phyloP scores from a whole-genome alignment of 2,888 invertebrate genomes.

The Heliconius hortense region DNA sequence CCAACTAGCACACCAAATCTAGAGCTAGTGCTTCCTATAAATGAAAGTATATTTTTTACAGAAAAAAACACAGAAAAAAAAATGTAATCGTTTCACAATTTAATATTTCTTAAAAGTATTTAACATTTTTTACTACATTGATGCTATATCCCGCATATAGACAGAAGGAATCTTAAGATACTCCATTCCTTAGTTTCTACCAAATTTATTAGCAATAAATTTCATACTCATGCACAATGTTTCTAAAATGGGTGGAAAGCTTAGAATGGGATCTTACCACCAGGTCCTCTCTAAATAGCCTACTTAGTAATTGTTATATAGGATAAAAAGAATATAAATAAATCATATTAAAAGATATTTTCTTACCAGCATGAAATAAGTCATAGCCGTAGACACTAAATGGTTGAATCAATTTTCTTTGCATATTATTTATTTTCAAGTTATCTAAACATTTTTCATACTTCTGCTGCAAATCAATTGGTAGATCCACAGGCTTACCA shows the following conservation, averaged over 20 bases:
- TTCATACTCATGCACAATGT: too few species aligned
- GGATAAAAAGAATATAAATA: neutral
- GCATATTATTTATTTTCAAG: conserved; percentile 76
- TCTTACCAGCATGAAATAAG: conserved; percentile 85
- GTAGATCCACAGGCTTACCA: conserved; percentile 81
- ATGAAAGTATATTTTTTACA: conserved; percentile 15
- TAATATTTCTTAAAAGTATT: too few species aligned
- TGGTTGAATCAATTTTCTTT: conserved; percentile 80
- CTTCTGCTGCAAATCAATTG: conserved; percentile 72
- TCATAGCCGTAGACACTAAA: conserved; percentile 89
- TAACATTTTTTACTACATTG: too few species aligned
- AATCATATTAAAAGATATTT: neutral
- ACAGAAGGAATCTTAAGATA: too few species aligned
- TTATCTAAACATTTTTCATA: conserved; percentile 83
- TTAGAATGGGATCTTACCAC: too few species aligned
- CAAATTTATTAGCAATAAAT: too few species aligned
- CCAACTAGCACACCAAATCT: conserved; percentile 86
- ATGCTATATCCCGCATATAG: too few species aligned
- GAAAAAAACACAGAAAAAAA: too few species aligned
- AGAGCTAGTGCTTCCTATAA: conserved; percentile 75
- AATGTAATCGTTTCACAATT: neutral
- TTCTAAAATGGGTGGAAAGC: too few species aligned
- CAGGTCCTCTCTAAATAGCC: too few species aligned
- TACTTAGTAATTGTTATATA: too few species aligned
- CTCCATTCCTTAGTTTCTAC: too few species aligned